Evolutionary conservation across 2,113 vertebrate species (phyloP), one percentile per base, ranked within the genome.

Genomic region (Pholis gunnellus): DNA sequence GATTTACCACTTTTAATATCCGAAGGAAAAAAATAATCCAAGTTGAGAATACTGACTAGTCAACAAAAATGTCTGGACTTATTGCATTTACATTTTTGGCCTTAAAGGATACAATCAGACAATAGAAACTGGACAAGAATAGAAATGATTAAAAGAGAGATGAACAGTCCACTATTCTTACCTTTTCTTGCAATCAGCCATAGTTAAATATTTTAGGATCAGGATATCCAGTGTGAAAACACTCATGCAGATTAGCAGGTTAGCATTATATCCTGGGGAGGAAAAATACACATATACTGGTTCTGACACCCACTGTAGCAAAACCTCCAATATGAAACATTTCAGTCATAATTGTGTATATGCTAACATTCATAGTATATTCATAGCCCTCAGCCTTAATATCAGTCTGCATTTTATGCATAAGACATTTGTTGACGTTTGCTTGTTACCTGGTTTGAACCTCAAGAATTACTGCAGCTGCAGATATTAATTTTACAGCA

Each of bases 51-150:
- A 14, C 0, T 29, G 17, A 18, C 50, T 20, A 31, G 10, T 18
- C 7, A 27, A 29, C 1, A 2, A 0, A 59, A 27, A 8, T 14
- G 29, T 42, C 6, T 50, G 9, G 0, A n/a, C 4, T 0, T 17
- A 11, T 17, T 44, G 25, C 48, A 50, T 50, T 34, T 4, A 34
- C 7, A 0, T 54, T 1, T 17, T 25, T 63, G 8, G 8, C 6
- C 4, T 5, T 3, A 44, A 0, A n/a, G 13, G 29, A 75, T 31
- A 18, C 0, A 36, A 50, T 36, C 29, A 34, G 7, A 52, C 5
- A 7, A 6, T 5, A 36, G 9, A 9, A 27, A 25, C 13, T 18
- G 1, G 4, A 6, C 7, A 73, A n/a, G 3, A 31, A 9, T 34
- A 60, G 1, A 20, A 17, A 10, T 1, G 9, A 13, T n/a, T 31